Evolutionary conservation across 1,140 invertebrate species (phyloP), one percentile per base, ranked within the genome.

Genomic region (Drosophila truncata): DNA sequence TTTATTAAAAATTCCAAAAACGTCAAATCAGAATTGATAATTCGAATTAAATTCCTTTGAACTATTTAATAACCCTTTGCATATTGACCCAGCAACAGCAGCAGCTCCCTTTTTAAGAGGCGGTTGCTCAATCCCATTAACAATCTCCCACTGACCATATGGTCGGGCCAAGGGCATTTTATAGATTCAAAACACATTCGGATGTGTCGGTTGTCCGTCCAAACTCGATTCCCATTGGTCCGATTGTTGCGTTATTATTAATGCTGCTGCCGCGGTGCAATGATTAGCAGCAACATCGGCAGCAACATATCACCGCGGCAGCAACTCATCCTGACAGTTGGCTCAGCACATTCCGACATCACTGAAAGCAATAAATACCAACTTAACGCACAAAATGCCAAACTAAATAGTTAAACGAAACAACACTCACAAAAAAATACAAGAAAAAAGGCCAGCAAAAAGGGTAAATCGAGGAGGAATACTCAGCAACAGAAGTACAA

Each of bases 361-460:
- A 79, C 91, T 92, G 70, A 92, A 88, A 91, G 91, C 91, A 92
- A 92, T 92, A 92, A 92, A 92, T 92, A 92, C 91, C 91, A 92
- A 92, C 87, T 92, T 92, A 92, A 92, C 91, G 91, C 91, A 92
- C 91, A 91, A 92, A 92, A 92, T 92, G 78, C 88, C 88, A 86
- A 92, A 91, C 85, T 91, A 91, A 73, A 91, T 92, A 90, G 90
- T 91, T 92, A 86, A 85, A 64, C 64, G 76, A 91, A 91, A 69
- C 61, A 91, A 57, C 39, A 14, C 52, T 35, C 39, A 50, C 37
- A 39, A 46, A 49, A 54, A 50, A 47, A 9, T 16, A 55, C 27
- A 57, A 18, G 18, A 55, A 52, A 65, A 62, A 49, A 41, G 25
- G 33, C 16, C 55, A 50, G 37, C 13, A 66, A 55, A 70, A 69